Evolutionary conservation across 2,888 invertebrate species (phyloP).

Genomic region (Agriopis leucophaearia): DNA sequence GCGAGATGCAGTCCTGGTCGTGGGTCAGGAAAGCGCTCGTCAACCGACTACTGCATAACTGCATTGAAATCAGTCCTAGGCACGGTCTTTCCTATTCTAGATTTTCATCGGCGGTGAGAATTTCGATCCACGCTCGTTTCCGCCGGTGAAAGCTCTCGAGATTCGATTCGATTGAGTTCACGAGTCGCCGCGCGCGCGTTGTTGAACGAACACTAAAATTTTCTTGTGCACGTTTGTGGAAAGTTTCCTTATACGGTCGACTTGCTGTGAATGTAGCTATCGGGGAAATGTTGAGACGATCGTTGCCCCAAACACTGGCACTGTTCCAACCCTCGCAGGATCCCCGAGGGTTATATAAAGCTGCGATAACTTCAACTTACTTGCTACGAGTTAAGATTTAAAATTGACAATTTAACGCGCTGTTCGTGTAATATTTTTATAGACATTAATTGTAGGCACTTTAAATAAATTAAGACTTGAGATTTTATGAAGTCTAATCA

Average conservation of each 20-base stretch:
- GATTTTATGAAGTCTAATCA: too few species aligned
- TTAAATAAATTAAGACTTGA: constrained; percentile 6
- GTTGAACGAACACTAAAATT: constrained; percentile 52
- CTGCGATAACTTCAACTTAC: constrained; percentile 47
- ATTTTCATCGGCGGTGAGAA: constrained; percentile 51
- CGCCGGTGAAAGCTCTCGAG: constrained; percentile 52
- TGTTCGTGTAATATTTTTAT: constrained; percentile 1
- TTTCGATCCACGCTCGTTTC: constrained; percentile 58
- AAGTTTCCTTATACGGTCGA: constrained; percentile 68
- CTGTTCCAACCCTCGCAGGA: constrained; percentile 64
- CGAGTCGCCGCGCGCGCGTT: constrained; percentile 66
- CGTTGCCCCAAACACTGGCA: constrained; percentile 71
- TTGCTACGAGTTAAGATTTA: constrained; percentile 46
- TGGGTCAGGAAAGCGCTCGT: constrained; percentile 67
- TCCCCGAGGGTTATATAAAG: constrained; percentile 47
- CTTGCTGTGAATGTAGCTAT: constrained; percentile 70
- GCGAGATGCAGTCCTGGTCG: constrained; percentile 62
- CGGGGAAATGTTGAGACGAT: constrained; percentile 71
- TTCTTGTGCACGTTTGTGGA: constrained; percentile 67
- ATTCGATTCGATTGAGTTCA: constrained; percentile 71
- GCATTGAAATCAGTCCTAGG: constrained; percentile 65
- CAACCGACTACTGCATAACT: constrained; percentile 63
- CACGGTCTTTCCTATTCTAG: constrained; percentile 51
- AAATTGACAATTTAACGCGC: constrained; percentile 38
- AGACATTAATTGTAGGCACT: constrained; percentile 18